Base-by-base conservation (phyloP, 2,888 invertebrate species). In the Tetragonisca angustula region DNA sequence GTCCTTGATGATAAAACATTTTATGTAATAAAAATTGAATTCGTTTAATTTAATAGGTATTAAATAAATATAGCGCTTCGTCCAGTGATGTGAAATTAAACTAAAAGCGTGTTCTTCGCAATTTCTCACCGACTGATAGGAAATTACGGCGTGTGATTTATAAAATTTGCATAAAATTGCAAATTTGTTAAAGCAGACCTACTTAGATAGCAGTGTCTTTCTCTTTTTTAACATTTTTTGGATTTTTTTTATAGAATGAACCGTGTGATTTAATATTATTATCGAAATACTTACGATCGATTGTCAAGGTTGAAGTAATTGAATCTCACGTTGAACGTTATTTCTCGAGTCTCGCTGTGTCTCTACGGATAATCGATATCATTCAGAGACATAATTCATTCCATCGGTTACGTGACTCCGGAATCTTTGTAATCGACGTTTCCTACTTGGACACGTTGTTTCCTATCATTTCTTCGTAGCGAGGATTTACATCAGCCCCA, bases 381-480 rank as follows among this genome's bases (percentile, higher is more conserved):
- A 76, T 36, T 81, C 32, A 56, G 59, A 65, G 65, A 50, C 43
- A 69, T 82, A 83, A 83, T 77, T 77, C 77, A 83, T 71, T 67
- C 36, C 13, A 62, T n/a, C 27, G 4, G 50, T 83, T 83, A 77
- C 77, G 73, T 71, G 78, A 82, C 62, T 68, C 52, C 43, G 36
- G 74, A 78, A 78, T 75, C 78, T 72, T 49, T 67, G 77, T 59
- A 62, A 78, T 73, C 50, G 62, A 74, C 56, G 82, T 54, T 82
- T 71, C 54, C 64, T 73, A 49, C 15, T 65, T 75, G 43, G 43
- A 43, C 9, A 50, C 59, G 50, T 61, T 50, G 32, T 49, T 74
- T 65, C 65, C 36, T 65, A 56, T 70, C 24, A 74, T 81, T 59
- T 64, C 43, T 49, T 49, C 36, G 24, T 24, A 32, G 4, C 54